phyloP scores from a whole-genome alignment of 1,140 invertebrate genomes.

The Lasaia peninsularis region DNA sequence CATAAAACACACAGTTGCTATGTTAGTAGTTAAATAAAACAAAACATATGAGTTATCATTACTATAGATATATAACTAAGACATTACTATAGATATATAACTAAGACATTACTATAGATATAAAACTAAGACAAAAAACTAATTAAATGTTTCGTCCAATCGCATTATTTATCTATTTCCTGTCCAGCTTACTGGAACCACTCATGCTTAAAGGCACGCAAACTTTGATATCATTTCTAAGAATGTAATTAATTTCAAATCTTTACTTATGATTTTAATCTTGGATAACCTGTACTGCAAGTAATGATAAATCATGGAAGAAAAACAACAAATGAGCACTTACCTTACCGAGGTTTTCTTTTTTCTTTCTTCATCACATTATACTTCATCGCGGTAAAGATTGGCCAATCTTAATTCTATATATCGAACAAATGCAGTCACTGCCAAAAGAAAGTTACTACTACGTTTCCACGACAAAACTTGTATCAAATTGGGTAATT shows the following conservation, averaged over 20 bases:
- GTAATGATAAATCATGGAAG: conserved; percentile 3
- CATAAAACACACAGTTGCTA: conserved; percentile 50
- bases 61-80: not conserved
- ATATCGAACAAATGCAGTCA: conserved; percentile 33
- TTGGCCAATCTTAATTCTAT: conserved; percentile 66
- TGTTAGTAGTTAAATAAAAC: conserved; percentile 43
- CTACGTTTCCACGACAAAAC: conserved; percentile 25
- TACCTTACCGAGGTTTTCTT: conserved; percentile 48
- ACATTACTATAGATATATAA: not conserved
- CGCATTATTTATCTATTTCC: not conserved
- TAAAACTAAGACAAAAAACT: not conserved
- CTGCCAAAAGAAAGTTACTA: conserved; percentile 52
- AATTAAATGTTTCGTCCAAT: not conserved
- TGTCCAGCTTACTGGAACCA: not conserved
- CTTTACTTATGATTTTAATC: no score
- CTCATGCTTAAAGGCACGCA: not conserved
- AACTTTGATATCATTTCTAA: not conserved
- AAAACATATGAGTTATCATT: not conserved
- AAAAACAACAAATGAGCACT: conserved; percentile 31
- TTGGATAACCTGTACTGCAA: not conserved
- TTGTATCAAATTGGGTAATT: conserved; percentile 50
- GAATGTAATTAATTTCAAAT: no score
- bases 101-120: not conserved
- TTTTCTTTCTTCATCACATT: conserved; percentile 40
- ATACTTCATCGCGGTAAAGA: conserved; percentile 39